phyloP scores from a whole-genome alignment of 2,888 invertebrate species.

The Sisyra terminalis region DNA sequence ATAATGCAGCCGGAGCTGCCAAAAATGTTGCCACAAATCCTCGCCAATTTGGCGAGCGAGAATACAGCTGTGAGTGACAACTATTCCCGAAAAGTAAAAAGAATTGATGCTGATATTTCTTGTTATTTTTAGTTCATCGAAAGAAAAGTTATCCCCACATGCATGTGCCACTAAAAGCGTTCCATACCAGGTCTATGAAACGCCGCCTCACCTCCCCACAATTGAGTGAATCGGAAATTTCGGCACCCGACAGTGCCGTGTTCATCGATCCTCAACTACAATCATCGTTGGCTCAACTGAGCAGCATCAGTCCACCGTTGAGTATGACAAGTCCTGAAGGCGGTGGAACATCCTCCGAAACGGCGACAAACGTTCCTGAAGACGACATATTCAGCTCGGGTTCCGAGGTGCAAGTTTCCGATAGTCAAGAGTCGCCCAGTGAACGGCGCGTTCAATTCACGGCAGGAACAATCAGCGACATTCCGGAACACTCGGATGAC shows the following conservation, averaged over 20 bases:
- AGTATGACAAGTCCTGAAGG: conserved; percentile 10
- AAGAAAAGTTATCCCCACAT: conserved; percentile 45
- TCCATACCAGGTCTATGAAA: conserved; percentile 35
- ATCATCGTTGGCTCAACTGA: conserved; percentile 12
- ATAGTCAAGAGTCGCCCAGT: conserved; percentile 13
- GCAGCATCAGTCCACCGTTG: conserved; percentile 11
- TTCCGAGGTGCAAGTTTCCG: conserved; percentile 23
- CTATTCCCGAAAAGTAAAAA: neutral
- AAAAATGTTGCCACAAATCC: conserved; percentile 19
- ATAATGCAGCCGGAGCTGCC: conserved; percentile 14
- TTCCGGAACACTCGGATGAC: conserved; percentile 22
- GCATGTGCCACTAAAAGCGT: conserved; percentile 40
- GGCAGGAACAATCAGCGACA: conserved; percentile 20
- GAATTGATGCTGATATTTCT: conserved; percentile 8
- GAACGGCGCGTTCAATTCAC: conserved; percentile 34
- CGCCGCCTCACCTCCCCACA: conserved; percentile 22
- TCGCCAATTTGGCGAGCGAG: conserved; percentile 28
- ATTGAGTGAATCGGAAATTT: conserved; percentile 10
- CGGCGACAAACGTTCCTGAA: conserved; percentile 15
- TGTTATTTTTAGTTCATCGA: conserved; percentile 40
- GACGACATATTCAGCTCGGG: conserved; percentile 18
- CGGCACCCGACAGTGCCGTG: conserved; percentile 2
- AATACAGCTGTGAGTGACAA: conserved; percentile 24
- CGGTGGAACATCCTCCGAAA: conserved; percentile 6
- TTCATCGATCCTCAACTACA: neutral